Evolutionary conservation across 2,797 vertebrate genomes (phyloP).

Genomic region (Lithobates pipiens): DNA sequence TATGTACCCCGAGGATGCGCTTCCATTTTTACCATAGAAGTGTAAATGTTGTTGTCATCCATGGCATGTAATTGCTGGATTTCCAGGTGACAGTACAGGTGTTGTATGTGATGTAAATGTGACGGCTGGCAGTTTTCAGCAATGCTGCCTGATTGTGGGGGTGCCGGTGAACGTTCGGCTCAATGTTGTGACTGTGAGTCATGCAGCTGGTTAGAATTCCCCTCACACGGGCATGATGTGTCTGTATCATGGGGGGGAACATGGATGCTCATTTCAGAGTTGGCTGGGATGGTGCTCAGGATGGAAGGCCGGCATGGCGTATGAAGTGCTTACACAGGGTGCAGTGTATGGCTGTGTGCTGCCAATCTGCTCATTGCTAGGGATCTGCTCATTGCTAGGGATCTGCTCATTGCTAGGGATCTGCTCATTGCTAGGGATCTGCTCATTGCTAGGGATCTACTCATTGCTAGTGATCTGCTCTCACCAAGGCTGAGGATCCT

Average conservation of each 20-base stretch:
- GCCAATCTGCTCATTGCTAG: background rate
- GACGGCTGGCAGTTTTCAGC: too few species aligned
- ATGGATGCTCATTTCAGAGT: slow-evolving; percentile 4
- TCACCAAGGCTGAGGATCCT: background rate
- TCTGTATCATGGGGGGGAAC: background rate
- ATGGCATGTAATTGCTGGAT: background rate
- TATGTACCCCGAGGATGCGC: background rate
- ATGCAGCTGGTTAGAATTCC: slow-evolving; percentile 3
- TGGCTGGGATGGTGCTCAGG: background rate
- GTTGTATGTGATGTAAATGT: background rate
- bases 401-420: background rate
- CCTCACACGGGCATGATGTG: slow-evolving; percentile 1
- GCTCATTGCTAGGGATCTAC: slow-evolving; percentile 16
- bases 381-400: background rate
- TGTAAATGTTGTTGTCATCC: too few species aligned
- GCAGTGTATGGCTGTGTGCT: slow-evolving; percentile 5
- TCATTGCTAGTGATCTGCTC: background rate
- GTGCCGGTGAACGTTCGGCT: too few species aligned
- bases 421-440: background rate
- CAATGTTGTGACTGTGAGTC: slow-evolving; percentile 8
- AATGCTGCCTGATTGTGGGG: too few species aligned
- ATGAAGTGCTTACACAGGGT: background rate
- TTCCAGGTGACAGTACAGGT: background rate
- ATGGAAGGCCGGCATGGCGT: slow-evolving; percentile 23
- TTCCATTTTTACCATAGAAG: too few species aligned